These are phyloP conservation scores for Eupithecia tripunctaria DNA, from an alignment of 2,888 invertebrate species.

Conservation along the genomic window DNA sequence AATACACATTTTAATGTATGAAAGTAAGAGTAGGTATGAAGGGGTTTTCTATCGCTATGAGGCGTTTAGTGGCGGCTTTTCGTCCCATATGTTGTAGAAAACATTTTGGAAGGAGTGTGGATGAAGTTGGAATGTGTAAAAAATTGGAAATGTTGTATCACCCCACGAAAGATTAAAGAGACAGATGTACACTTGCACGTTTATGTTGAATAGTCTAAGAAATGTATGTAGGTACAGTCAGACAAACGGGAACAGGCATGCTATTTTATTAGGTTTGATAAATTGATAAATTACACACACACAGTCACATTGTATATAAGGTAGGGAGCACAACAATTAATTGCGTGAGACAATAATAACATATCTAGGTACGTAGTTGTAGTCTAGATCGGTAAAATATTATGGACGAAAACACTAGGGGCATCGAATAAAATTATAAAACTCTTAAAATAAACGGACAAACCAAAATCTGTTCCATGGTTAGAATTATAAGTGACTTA, in stretches of 20 bases:
- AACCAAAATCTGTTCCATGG: background rate
- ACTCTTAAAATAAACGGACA: background rate
- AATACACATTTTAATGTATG: conserved; percentile 48
- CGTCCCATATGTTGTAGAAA: conserved; percentile 55
- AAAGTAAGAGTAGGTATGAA: conserved; percentile 39
- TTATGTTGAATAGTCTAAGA: background rate
- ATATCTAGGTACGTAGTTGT: background rate
- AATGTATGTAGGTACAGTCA: background rate
- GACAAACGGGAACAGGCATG: background rate
- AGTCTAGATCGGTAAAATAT: background rate
- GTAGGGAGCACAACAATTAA: background rate
- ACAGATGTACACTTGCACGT: background rate
- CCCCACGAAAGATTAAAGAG: background rate
- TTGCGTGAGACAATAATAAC: background rate
- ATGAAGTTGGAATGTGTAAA: conserved; percentile 43
- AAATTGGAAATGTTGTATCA: conserved; percentile 37
- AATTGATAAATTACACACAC: background rate
- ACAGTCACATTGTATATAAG: background rate
- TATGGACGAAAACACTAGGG: conserved; percentile 9
- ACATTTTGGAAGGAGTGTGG: conserved; percentile 44
- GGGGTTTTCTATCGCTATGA: conserved; percentile 55
- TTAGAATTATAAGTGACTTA: background rate
- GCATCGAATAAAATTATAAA: conserved; percentile 24
- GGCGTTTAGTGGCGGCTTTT: conserved; percentile 75
- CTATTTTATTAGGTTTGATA: background rate